Base-by-base conservation (phyloP, 2,797 vertebrate genomes). In the Sebastolobus altivelis region DNA sequence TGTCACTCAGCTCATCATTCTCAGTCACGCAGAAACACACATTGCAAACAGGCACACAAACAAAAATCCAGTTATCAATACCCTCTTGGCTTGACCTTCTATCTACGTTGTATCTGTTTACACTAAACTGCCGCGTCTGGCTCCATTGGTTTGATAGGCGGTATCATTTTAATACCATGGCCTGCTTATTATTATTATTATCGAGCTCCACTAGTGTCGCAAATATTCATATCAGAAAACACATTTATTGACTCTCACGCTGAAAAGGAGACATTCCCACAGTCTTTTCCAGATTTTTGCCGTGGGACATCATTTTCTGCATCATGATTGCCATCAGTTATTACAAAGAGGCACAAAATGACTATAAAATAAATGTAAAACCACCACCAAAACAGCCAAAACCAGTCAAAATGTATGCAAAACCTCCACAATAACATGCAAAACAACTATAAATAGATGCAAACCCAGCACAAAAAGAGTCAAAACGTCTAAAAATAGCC, bases 1-100 rank as follows among this genome's bases (percentile, higher is more conserved):
- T 73, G 79, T 83, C 74, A 60, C 52, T 77, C 69, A 12, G 2
- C 82, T 65, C 65, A 49, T 88, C 89, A 87, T 87, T 81, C 78
- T 72, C 66, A 72, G 74, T 81, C 74, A 85, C 35, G n/a, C 68
- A 6, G 59, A 80, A 66, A 86, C 75, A 82, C 22, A 60, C 74
- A 74, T 2, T 20, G n/a, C 55, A 58, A 18, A 55, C 12, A 70
- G n/a, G 43, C 71, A 22, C 27, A 60, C 46, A 27, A 11, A 29
- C 73, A 80, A 29, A 35, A 25, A 59, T 22, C 13, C 10, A 37
- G 13, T 22, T 29, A 29, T 46, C 25, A 70, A 16, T 31, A 8
- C 35, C 9, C 18, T 22, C 12, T 12, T 20, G 12, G n/a, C 61
- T 63, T 25, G 35, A 40, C 63, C 54, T 49, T 4, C 6, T 40